Evolutionary conservation across 2,113 vertebrate species (phyloP).

Genomic region (Pollimyrus isidori): DNA sequence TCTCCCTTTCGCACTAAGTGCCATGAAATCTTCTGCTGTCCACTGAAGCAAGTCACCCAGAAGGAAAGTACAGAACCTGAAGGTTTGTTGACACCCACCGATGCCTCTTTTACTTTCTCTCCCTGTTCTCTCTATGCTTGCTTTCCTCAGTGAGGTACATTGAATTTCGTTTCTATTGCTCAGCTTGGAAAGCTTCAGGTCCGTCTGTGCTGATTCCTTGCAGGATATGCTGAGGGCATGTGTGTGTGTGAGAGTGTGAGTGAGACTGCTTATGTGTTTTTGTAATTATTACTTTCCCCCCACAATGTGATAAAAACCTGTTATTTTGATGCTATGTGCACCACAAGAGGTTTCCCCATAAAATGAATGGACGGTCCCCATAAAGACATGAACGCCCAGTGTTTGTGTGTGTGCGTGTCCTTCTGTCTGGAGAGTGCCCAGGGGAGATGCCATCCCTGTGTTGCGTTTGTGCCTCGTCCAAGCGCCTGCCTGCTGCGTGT

Average conservation of each 20-base stretch:
- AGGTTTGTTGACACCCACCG: conserved; percentile 68
- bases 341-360: neutral
- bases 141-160: conserved; percentile 29
- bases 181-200: neutral
- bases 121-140: conserved; percentile 20
- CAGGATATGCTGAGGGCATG: neutral
- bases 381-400: neutral
- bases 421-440: conserved; percentile 2
- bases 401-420: neutral
- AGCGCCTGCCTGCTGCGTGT: neutral
- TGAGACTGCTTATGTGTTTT: neutral
- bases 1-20: conserved; percentile 83
- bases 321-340: neutral
- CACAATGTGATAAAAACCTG: neutral
- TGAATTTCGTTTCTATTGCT: conserved; percentile 17
- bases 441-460: neutral
- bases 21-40: conserved; percentile 86
- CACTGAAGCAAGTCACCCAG: conserved; percentile 78
- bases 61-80: conserved; percentile 78
- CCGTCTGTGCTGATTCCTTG: neutral
- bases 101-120: conserved; percentile 53
- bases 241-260: neutral
- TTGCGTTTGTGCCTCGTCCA: neutral
- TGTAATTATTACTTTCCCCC: neutral
- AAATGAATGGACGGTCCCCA: neutral